Percentiles rank a stretch among this genome's conserved stretches.
Conservation (phyloP, 2,113 vertebrate species). For the Triplophysa dalaica region DNA sequence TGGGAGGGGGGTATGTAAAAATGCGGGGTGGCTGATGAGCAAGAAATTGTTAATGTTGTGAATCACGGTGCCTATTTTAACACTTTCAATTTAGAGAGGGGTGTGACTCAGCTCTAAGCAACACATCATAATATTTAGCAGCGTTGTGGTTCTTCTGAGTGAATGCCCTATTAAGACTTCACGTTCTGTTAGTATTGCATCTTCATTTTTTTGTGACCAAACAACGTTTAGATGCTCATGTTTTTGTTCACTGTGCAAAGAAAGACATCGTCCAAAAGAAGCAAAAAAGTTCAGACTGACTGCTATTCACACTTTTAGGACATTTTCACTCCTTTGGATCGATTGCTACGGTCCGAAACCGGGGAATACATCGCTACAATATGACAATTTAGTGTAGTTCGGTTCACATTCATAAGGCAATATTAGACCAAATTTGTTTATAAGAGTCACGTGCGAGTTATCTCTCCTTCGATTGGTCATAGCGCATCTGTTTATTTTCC, state of each 20-base stretch:
- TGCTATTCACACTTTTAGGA: neutral
- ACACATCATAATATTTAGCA: conserved; percentile 58
- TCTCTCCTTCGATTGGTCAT: too few species aligned
- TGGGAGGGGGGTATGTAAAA: conserved; percentile 33
- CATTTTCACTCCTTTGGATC: too few species aligned
- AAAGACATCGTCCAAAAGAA: conserved; percentile 14
- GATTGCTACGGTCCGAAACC: too few species aligned
- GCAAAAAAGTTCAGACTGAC: conserved; percentile 20
- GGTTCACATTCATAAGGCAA: too few species aligned
- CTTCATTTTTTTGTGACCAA: conserved; percentile 62
- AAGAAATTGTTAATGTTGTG: conserved; percentile 61
- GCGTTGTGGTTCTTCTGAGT: conserved; percentile 12
- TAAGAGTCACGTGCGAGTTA: too few species aligned
- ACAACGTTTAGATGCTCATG: conserved; percentile 21
- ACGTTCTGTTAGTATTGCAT: conserved; percentile 57
- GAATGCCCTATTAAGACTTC: conserved; percentile 1
- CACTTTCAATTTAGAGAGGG: conserved; percentile 59
- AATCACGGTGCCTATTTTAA: conserved; percentile 61
- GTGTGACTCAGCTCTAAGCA: conserved; percentile 55
- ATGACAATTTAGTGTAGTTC: too few species aligned
- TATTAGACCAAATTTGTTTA: too few species aligned
- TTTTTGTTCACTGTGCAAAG: conserved; percentile 27
- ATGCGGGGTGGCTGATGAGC: conserved; percentile 38
- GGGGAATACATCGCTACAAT: too few species aligned
- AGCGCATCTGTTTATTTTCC: too few species aligned